phyloP scores from a whole-genome alignment of 2,113 vertebrate genomes.

The Ramphastos sulfuratus region DNA sequence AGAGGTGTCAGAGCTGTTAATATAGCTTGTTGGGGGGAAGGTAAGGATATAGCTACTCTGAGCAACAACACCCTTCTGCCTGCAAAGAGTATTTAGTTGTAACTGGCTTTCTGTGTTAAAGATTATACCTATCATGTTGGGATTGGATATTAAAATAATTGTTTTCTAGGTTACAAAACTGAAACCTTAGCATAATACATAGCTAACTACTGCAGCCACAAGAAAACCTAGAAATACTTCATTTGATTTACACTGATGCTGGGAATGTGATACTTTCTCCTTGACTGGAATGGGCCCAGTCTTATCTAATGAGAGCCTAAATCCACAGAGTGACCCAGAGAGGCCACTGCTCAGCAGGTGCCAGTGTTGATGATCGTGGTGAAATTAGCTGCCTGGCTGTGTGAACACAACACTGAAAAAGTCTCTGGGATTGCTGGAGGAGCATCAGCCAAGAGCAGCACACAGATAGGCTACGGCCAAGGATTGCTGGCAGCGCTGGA shows the following conservation, averaged over 20 bases:
- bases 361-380: rapidly evolving
- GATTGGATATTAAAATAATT: background rate
- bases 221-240: background rate
- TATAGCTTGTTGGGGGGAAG: background rate
- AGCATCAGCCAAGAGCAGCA: background rate
- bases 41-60: background rate
- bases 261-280: background rate
- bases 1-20: background rate
- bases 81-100: background rate
- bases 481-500: background rate
- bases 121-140: background rate
- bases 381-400: background rate
- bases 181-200: background rate
- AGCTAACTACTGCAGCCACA: background rate
- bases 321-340: background rate
- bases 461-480: rapidly evolving
- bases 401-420: background rate
- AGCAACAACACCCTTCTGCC: background rate
- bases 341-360: background rate
- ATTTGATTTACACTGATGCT: background rate
- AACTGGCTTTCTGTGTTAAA: background rate
- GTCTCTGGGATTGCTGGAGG: background rate
- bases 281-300: background rate
- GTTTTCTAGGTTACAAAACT: background rate
- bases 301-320: background rate